A percentile compares a stretch with the other conserved stretches of the same genome.
These are phyloP conservation scores for Acanthosepion lycidas DNA, from an alignment of 2,888 invertebrate genomes.

Conservation along the genomic window DNA sequence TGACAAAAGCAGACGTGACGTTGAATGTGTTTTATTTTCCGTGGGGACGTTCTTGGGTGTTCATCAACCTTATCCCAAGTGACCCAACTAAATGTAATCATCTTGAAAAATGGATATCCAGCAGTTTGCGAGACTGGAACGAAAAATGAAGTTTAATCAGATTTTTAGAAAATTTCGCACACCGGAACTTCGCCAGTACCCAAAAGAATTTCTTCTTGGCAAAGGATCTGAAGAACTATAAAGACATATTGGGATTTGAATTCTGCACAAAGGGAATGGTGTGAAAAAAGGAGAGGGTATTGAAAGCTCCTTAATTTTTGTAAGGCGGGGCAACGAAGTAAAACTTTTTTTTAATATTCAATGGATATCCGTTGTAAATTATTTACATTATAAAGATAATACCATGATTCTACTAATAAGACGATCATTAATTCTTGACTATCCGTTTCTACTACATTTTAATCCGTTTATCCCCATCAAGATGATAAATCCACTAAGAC, in stretches of 20 bases:
- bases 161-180: neutral
- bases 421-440: too few relatives aligned
- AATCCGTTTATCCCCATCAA: too few relatives aligned
- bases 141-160: neutral
- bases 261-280: neutral
- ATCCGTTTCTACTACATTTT: too few relatives aligned
- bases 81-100: neutral
- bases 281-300: neutral
- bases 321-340: neutral
- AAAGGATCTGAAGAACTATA: neutral
- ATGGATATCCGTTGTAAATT: too few relatives aligned
- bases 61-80: neutral
- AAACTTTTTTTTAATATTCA: too few relatives aligned
- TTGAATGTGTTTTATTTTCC: neutral
- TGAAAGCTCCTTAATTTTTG: neutral
- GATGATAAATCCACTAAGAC: too few relatives aligned
- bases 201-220: neutral
- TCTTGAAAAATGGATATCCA: neutral
- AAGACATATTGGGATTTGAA: neutral
- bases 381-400: too few relatives aligned
- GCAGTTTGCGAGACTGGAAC: neutral
- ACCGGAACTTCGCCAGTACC: neutral
- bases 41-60: neutral
- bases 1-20: neutral
- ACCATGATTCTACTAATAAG: too few relatives aligned